Base-by-base conservation (phyloP, 2,888 invertebrate species). In the Ganaspis brasiliensis region DNA sequence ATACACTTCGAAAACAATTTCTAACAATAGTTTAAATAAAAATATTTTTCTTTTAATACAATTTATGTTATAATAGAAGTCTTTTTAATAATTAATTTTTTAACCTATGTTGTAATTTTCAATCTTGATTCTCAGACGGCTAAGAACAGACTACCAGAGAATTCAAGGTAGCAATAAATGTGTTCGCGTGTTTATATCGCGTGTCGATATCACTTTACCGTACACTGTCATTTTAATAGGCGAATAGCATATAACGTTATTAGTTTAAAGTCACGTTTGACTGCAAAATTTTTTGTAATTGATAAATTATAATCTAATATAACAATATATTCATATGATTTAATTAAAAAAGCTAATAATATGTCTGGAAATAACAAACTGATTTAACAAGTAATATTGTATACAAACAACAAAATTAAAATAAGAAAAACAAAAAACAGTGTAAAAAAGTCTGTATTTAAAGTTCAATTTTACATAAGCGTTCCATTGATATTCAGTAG, bases 11-110 rank as follows among this genome's bases (percentile, higher is more conserved):
- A 73, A 40, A 4, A 37, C 9, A 26, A 55, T 35, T 52, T 45
- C 1, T 52, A n/a, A n/a, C 21, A n/a, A 24, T 16, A n/a, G 1
- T 49, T 31, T 4, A 31, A 31, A 31, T 31, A 31, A 31, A 31
- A n/a, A n/a, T n/a, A n/a, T n/a, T 52, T 55, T 72, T 55, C 14
- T 72, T 49, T 19, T 71, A 19, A 19, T 31, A n/a, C n/a, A n/a
- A n/a, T n/a, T n/a, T n/a, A n/a, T n/a, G n/a, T n/a, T n/a, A n/a
- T n/a, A n/a, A n/a, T n/a, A n/a, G n/a, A n/a, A n/a, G n/a, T n/a
- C n/a, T n/a, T n/a, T n/a, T n/a, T n/a, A n/a, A n/a, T n/a, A n/a
- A n/a, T n/a, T n/a, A n/a, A n/a, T n/a, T n/a, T n/a, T n/a, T n/a
- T n/a, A n/a, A n/a, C n/a, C n/a, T n/a, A n/a, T n/a, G n/a, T n/a